Conservation (phyloP, 2,888 invertebrate species). For the Drosophila atripex region DNA sequence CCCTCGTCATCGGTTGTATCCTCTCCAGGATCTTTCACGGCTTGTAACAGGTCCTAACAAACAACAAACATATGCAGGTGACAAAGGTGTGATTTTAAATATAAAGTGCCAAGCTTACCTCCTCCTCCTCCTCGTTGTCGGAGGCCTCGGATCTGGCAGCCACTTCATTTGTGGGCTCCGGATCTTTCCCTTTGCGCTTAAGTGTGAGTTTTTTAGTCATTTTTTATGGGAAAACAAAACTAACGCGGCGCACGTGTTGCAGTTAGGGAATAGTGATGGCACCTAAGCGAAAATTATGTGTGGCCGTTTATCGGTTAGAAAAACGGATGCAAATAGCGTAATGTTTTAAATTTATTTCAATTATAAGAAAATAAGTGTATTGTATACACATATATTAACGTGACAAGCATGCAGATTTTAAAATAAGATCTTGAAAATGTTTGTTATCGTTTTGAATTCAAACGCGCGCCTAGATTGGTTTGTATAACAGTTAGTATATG, state of each 20-base stretch:
- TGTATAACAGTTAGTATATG: too few species aligned
- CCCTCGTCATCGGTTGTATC: constrained; percentile 85
- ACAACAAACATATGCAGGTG: constrained; percentile 10
- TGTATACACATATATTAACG: too few species aligned
- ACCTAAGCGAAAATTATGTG: neutral
- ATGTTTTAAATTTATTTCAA: too few species aligned
- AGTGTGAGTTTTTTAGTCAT: constrained; percentile 61
- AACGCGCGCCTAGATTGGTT: too few species aligned
- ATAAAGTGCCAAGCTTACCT: constrained; percentile 43
- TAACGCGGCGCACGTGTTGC: constrained; percentile 70
- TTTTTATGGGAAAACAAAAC: constrained; percentile 66
- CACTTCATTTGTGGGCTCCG: constrained; percentile 46
- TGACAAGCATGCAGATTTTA: too few species aligned
- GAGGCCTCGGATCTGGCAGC: constrained; percentile 46
- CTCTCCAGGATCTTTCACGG: constrained; percentile 80
- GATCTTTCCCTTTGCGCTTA: constrained; percentile 64
- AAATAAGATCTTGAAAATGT: too few species aligned
- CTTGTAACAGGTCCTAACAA: constrained; percentile 75
- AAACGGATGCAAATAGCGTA: neutral
- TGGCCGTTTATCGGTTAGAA: constrained; percentile 3
- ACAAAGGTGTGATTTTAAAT: neutral
- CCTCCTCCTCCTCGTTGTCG: constrained; percentile 62
- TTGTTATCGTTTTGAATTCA: too few species aligned
- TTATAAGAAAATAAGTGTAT: too few species aligned
- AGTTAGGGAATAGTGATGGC: constrained; percentile 45